Evolutionary conservation across 2,888 invertebrate genomes (phyloP).

Genomic region (Cantharis nigra): DNA sequence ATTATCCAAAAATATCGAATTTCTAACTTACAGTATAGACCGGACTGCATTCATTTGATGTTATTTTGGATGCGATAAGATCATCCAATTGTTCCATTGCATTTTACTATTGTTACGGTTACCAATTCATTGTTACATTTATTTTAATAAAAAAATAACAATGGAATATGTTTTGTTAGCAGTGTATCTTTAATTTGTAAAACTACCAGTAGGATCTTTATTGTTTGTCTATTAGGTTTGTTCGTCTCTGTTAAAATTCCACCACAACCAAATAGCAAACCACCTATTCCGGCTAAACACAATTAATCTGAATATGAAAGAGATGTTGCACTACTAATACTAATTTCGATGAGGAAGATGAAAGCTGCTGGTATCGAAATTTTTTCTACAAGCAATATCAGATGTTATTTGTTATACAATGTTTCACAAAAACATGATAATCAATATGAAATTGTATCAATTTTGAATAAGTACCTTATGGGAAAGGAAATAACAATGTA

Average conservation of each 20-base stretch:
- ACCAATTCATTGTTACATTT: conserved; percentile 26
- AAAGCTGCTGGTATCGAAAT: not conserved
- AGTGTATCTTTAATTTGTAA: conserved; percentile 8
- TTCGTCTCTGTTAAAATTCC: not conserved
- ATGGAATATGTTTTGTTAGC: conserved; percentile 20
- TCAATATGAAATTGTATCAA: conserved; percentile 5
- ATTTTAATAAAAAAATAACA: conserved; percentile 20
- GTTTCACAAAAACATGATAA: not conserved
- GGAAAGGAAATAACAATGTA: conserved; percentile 24
- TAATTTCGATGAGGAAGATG: too few species aligned
- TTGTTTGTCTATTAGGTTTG: not conserved
- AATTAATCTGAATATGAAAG: not conserved
- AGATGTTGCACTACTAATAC: not conserved
- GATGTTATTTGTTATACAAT: not conserved
- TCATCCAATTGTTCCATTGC: not conserved
- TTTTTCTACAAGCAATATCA: not conserved
- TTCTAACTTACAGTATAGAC: conserved; percentile 9
- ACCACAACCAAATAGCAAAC: not conserved
- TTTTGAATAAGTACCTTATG: not conserved
- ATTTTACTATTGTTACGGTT: conserved; percentile 12
- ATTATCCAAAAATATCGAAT: conserved; percentile 31
- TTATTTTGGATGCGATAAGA: not conserved
- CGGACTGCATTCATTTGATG: not conserved
- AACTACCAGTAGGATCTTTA: not conserved
- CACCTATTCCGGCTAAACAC: not conserved